phyloP scores from a whole-genome alignment of 2,888 invertebrate genomes.

The Chorisops tibialis region DNA sequence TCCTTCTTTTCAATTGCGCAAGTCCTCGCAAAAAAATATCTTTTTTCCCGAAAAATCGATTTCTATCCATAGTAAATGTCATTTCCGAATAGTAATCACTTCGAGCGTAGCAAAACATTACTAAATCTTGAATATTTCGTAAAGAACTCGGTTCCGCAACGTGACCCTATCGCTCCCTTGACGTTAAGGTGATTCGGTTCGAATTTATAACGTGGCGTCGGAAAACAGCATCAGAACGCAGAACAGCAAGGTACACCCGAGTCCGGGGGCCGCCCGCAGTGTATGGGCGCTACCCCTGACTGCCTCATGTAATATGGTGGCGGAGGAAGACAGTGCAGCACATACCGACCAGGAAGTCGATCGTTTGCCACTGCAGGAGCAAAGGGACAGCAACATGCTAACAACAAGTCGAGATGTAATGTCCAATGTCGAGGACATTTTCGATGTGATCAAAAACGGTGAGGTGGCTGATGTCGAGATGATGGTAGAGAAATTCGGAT shows the following conservation, averaged over 20 bases:
- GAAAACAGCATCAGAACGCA: slow-evolving; percentile 51
- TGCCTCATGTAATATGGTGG: slow-evolving; percentile 75
- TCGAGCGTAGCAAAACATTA: not conserved
- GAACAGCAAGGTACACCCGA: slow-evolving; percentile 67
- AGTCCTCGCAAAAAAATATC: slow-evolving; percentile 1
- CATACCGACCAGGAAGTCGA: slow-evolving; percentile 50
- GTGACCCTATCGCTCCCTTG: not conserved
- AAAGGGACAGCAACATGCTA: slow-evolving; percentile 52
- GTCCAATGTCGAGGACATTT: slow-evolving; percentile 63
- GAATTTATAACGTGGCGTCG: slow-evolving; percentile 49
- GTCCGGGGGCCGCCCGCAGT: slow-evolving; percentile 85
- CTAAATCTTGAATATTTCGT: not conserved
- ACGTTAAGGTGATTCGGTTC: too few species aligned
- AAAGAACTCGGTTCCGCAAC: not conserved
- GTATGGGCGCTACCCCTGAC: slow-evolving; percentile 82
- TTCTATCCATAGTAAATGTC: not conserved
- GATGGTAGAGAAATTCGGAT: slow-evolving; percentile 76
- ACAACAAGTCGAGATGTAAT: slow-evolving; percentile 45
- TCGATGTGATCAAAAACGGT: slow-evolving; percentile 81
- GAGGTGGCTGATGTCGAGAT: slow-evolving; percentile 81
- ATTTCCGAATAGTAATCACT: not conserved
- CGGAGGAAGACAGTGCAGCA: slow-evolving; percentile 61
- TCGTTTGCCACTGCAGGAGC: slow-evolving; percentile 49
- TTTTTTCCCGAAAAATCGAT: slow-evolving; percentile 10
- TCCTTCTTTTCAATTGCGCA: not conserved